phyloP scores from a whole-genome alignment of 2,113 vertebrate genomes.

The rat (Rattus norvegicus) region DNA sequence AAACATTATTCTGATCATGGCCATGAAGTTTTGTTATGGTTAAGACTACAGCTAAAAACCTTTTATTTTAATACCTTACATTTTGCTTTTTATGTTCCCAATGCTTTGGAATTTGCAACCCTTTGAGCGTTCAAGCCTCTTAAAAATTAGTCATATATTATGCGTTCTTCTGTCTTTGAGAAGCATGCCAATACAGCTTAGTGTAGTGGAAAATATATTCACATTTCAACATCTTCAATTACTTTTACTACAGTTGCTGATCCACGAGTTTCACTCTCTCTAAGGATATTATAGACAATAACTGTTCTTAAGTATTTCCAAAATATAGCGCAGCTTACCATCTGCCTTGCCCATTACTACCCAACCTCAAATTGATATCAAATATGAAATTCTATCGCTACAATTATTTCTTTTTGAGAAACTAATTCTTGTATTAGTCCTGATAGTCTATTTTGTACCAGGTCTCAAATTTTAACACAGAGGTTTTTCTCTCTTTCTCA shows the following conservation, averaged over 20 bases:
- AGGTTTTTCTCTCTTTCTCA: neutral
- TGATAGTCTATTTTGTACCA: neutral
- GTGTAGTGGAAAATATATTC: neutral
- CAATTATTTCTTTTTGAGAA: neutral
- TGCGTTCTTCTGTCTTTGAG: neutral
- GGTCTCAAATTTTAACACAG: neutral
- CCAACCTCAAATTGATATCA: neutral
- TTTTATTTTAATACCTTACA: neutral
- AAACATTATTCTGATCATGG: neutral
- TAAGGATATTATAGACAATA: neutral
- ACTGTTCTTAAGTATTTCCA: neutral
- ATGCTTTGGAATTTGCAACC: neutral
- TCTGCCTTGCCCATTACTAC: neutral
- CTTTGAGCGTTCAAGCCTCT: neutral
- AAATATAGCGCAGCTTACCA: no score
- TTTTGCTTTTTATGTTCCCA: neutral
- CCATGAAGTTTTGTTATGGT: neutral
- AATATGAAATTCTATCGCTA: neutral
- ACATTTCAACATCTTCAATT: neutral
- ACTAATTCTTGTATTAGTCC: neutral
- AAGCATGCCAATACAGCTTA: neutral
- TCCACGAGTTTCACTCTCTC: neutral
- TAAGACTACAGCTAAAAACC: neutral
- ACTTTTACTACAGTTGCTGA: neutral
- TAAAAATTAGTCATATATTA: neutral